Percentiles rank a stretch among this genome's conserved stretches.
These are phyloP conservation scores for Kryptolebias marmoratus DNA, from an alignment of 2,113 vertebrate genomes.

Conservation along the genomic window DNA sequence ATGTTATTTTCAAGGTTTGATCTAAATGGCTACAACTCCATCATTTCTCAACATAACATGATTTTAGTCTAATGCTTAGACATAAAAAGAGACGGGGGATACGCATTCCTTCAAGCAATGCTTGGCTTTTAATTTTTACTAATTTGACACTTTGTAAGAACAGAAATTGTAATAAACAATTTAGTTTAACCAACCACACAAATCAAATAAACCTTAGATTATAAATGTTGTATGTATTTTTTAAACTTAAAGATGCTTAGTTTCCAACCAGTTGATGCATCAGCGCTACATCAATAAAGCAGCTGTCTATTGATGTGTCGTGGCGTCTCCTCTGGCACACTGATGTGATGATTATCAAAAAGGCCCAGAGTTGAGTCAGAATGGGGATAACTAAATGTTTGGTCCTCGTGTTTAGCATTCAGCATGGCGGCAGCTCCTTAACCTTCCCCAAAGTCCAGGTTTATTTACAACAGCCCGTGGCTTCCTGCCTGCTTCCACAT, in stretches of 20 bases:
- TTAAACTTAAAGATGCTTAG: background rate
- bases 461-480: constrained; percentile 69
- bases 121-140: no score
- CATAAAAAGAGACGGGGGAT: no score
- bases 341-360: constrained; percentile 31
- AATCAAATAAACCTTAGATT: no score
- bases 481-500: constrained; percentile 49
- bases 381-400: constrained; percentile 13
- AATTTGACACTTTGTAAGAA: no score
- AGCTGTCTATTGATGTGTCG: constrained; percentile 11
- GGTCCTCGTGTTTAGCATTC: constrained; percentile 62
- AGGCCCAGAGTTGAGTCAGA: constrained; percentile 6
- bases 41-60: no score
- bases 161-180: no score
- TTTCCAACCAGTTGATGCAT: background rate
- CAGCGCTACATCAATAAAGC: constrained; percentile 2
- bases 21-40: no score
- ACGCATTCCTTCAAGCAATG: no score
- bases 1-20: no score
- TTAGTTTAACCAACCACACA: no score
- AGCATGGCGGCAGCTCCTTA: constrained; percentile 50
- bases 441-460: constrained; percentile 53
- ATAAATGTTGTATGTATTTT: background rate
- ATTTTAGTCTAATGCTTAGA: no score
- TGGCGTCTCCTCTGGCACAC: constrained; percentile 12